A percentile compares a stretch with the other conserved stretches of the same genome.
These are phyloP conservation scores for Nyctibius grandis DNA, from an alignment of 2,797 vertebrate species.

Conservation along the genomic window DNA sequence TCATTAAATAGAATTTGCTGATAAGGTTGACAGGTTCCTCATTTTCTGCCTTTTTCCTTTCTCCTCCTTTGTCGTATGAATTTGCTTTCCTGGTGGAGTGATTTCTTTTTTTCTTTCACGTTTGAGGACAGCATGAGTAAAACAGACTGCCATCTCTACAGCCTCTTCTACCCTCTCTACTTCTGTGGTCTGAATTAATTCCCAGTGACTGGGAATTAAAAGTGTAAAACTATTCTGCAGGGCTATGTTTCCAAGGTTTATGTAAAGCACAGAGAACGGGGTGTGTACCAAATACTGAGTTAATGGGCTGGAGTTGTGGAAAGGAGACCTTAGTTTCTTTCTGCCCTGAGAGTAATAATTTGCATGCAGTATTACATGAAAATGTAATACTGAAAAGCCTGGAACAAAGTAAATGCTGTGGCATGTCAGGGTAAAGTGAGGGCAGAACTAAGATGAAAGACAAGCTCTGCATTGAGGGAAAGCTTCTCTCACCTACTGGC, in stretches of 20 bases:
- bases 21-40: not conserved
- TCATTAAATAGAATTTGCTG: not conserved
- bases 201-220: not conserved
- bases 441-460: not conserved
- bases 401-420: not conserved
- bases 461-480: accelerated
- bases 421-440: not conserved
- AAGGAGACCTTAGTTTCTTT: not conserved
- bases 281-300: not conserved
- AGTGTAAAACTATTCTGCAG: not conserved
- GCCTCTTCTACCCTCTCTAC: not conserved
- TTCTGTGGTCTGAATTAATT: not conserved
- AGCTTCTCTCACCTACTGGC: not conserved
- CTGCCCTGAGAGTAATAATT: not conserved
- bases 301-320: not conserved
- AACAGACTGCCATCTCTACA: not conserved
- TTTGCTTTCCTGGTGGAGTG: not conserved
- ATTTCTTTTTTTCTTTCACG: not conserved
- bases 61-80: not conserved
- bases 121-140: not conserved
- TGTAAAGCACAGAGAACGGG: not conserved
- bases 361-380: not conserved
- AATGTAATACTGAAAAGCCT: not conserved
- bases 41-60: not conserved
- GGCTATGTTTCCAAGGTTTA: not conserved